Base-by-base conservation (phyloP, 2,888 invertebrate genomes). In the Ctenicera cuprea region DNA sequence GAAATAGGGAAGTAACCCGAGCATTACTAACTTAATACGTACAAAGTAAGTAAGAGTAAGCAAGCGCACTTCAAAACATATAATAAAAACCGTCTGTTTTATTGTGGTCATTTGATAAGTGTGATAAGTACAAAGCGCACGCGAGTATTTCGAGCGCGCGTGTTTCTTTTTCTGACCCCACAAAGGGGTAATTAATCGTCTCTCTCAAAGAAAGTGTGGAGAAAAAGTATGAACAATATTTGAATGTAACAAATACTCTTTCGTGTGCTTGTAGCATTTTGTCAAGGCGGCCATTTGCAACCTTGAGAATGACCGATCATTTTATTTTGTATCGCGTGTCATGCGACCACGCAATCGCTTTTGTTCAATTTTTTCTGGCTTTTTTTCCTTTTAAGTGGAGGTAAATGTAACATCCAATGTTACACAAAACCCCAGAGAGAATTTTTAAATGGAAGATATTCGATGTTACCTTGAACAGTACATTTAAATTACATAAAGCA, bases 251-350 rank as follows among this genome's bases (percentile, higher is more conserved):
- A 77, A 82, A 83, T 80, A 81, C 78, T 72, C 77, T 81, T 82
- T 83, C 83, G 83, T 83, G 83, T 82, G 79, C 72, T 77, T 79
- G 79, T 80, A 82, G 81, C 82, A 81, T 83, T 83, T 80, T 80
- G 80, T 82, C 79, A 79, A 78, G 79, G 80, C 79, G 77, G 80
- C 81, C 80, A 77, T 82, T 79, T 80, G 80, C 80, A 84, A 82
- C 83, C 83, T 83, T 82, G 82, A 80, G 79, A 82, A 82, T 85
- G 84, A 84, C 83, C 84, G 84, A 85, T 85, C 83, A 83, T 84
- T 83, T 80, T 80, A 82, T 82, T 83, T 80, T 81, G 80, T 81
- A 82, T 82, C 80, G 80, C 79, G 79, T 82, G 82, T 79, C 80
- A 37, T 37, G 50, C 57, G 41, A 66, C 65, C 74, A 74, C 74